phyloP scores from a whole-genome alignment of 2,888 invertebrate species.

The Abrostola triplasia region DNA sequence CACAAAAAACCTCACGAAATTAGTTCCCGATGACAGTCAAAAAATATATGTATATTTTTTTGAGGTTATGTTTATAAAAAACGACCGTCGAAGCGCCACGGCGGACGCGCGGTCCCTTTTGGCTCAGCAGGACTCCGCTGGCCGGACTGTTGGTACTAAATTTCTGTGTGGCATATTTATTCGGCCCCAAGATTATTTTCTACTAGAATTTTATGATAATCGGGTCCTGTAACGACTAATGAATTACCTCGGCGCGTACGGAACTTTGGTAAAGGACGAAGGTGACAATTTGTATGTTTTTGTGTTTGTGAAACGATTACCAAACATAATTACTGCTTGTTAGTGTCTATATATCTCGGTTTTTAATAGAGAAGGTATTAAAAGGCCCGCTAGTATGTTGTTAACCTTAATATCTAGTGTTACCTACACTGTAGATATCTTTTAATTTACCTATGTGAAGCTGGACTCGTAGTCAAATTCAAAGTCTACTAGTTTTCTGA shows the following conservation, averaged over 20 bases:
- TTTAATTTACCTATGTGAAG: too few species aligned
- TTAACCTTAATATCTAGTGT: too few species aligned
- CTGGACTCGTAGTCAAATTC: too few species aligned
- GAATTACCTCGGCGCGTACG: conserved; percentile 72
- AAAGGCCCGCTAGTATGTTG: background rate
- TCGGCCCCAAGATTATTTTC: conserved; percentile 81
- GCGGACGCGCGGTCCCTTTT: conserved; percentile 79
- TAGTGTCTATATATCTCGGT: conserved; percentile 21
- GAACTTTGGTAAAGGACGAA: conserved; percentile 64
- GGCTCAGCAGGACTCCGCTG: conserved; percentile 75
- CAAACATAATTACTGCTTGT: conserved; percentile 9
- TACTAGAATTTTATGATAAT: conserved; percentile 86
- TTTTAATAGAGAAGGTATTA: conserved; percentile 22
- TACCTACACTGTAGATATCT: too few species aligned
- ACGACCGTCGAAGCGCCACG: conserved; percentile 77
- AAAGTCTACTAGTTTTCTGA: too few species aligned
- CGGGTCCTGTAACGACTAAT: conserved; percentile 79
- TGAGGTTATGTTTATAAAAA: conserved; percentile 69
- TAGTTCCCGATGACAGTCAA: conserved; percentile 88
- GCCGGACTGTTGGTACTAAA: conserved; percentile 77
- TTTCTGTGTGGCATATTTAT: conserved; percentile 86
- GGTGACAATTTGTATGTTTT: conserved; percentile 47
- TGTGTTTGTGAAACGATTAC: conserved; percentile 27
- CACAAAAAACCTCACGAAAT: conserved; percentile 85
- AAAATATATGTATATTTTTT: conserved; percentile 84